These are phyloP conservation scores for Pedetes capensis DNA, from an alignment of 2,113 vertebrate species.

Conservation along the genomic window DNA sequence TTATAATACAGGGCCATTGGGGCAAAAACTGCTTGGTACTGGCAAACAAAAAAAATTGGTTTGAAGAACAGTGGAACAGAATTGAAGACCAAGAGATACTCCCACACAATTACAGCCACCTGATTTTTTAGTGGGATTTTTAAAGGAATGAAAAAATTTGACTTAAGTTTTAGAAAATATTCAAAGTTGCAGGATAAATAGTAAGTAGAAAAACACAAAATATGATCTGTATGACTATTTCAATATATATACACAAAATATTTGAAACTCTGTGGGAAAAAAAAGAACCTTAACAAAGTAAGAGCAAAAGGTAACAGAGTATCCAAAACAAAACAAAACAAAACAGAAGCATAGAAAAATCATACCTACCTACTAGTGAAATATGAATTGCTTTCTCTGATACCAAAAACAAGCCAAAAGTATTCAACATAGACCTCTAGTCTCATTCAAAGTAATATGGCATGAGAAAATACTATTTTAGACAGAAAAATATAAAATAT, in stretches of 20 bases:
- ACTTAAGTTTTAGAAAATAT: neutral
- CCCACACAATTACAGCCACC: no score
- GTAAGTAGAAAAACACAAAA: neutral
- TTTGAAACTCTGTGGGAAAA: neutral
- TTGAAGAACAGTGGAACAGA: no score
- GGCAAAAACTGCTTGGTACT: no score
- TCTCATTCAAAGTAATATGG: neutral
- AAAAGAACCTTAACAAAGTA: neutral
- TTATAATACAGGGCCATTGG: no score
- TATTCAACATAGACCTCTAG: neutral
- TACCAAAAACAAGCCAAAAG: neutral
- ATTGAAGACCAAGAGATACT: no score
- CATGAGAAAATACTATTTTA: neutral
- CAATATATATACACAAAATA: neutral
- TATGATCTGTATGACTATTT: neutral
- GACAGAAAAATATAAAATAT: neutral
- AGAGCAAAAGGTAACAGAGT: neutral
- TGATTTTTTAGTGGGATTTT: no score
- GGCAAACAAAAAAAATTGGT: no score
- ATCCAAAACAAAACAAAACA: neutral
- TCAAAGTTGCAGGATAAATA: neutral
- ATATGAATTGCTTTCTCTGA: neutral
- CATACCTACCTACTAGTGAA: neutral
- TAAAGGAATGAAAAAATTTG: neutral
- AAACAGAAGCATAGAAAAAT: neutral